Evolutionary conservation across 2,113 vertebrate species (phyloP), one percentile per base, ranked within the genome.

Genomic region (Varanus komodoensis): DNA sequence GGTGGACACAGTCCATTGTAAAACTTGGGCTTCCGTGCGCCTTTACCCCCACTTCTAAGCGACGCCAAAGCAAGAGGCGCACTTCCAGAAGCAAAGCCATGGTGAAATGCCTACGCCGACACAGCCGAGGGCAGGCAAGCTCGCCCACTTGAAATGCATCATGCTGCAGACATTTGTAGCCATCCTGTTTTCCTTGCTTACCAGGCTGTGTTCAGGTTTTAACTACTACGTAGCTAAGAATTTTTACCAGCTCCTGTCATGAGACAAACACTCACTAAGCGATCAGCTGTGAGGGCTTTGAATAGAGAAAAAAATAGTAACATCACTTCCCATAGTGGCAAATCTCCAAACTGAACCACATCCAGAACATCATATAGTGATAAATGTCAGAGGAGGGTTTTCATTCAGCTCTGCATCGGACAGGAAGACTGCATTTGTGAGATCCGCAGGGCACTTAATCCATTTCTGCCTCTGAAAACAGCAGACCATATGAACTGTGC

Each of bases 141-240:
- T 29, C 5, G 11, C 73, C 23, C 64, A 79, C 50, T 57, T 29
- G 71, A 87, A 50, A 48, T 52, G 7, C 15, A 68, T 1, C 23
- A 29, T 48, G 32, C 6, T 29, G 17, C 38, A 67, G 71, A n/a
- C 6, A 67, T 68, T n/a, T 32, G 57, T 67, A 19, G 44, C 38
- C 75, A 64, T 64, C 57, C 61, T 79, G 57, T 23, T 87, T 79
- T 87, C 80, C 86, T 87, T 21, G 86, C 75, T 79, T 67, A 68
- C 29, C 86, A 68, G 27, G 74, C 27, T 38, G 38, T 75, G 4
- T 79, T 79, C n/a, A 48, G 74, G 61, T 67, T 87, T 78, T 87
- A 67, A 87, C 77, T 61, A 87, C 54, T 15, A 34, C 50, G 57
- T 27, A 27, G 32, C 52, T 86, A n/a, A n/a, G 32, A 74, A 87